phyloP scores from a whole-genome alignment of 2,113 vertebrate genomes.

The Onychostruthus taczanowskii region DNA sequence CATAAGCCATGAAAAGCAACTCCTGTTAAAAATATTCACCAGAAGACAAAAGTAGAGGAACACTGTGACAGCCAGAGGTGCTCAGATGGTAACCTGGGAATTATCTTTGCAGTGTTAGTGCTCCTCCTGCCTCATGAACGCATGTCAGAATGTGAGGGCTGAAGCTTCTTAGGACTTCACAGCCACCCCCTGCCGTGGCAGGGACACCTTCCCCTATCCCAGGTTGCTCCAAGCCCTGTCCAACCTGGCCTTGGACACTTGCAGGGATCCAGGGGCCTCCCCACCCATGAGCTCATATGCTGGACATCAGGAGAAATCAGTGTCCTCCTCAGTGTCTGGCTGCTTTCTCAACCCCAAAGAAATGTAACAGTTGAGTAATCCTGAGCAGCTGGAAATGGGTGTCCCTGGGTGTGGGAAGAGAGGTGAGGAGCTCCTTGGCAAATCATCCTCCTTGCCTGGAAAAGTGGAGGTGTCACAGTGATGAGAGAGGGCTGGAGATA shows the following conservation, averaged over 20 bases:
- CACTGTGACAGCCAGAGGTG: neutral
- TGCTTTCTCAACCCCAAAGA: neutral
- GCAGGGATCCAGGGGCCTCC: neutral
- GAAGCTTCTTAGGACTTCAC: neutral
- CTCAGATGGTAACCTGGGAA: neutral
- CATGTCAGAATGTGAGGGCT: neutral
- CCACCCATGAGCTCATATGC: neutral
- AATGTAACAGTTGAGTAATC: neutral
- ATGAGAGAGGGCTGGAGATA: neutral
- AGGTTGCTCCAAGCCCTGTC: fast-evolving
- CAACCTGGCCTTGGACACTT: neutral
- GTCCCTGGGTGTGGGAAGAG: neutral
- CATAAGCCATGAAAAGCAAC: neutral
- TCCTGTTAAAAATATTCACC: neutral
- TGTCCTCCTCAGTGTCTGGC: neutral
- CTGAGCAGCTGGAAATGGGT: neutral
- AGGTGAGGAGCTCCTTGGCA: neutral
- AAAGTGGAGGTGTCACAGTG: neutral
- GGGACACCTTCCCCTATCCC: fast-evolving
- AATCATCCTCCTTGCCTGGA: neutral
- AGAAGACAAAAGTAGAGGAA: neutral
- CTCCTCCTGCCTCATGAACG: neutral
- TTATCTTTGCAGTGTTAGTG: neutral
- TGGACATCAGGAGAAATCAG: neutral
- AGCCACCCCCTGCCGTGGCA: neutral